Evolutionary conservation across 2,888 invertebrate genomes (phyloP).

Genomic region (Platerodrilus igneus): DNA sequence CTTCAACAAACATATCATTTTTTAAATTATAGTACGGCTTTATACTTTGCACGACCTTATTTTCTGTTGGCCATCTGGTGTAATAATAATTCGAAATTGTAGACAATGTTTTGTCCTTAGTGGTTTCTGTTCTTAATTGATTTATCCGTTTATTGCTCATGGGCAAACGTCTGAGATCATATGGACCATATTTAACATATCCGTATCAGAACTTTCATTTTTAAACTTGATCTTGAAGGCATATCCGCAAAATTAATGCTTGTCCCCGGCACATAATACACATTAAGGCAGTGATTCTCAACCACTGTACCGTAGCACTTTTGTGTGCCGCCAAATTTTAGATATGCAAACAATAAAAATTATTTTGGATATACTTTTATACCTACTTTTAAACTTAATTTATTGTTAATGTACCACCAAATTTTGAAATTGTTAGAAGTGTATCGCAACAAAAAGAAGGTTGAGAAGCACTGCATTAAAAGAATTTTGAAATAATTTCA

Average conservation of each 20-base stretch:
- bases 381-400: too few relatives aligned
- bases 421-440: too few relatives aligned
- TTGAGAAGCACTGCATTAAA: too few relatives aligned
- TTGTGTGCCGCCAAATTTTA: too few relatives aligned
- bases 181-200: conserved; percentile 26
- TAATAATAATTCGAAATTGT: conserved; percentile 19
- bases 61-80: conserved; percentile 25
- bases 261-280: conserved; percentile 25
- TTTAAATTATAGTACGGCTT: conserved; percentile 7
- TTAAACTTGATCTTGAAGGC: conserved; percentile 18
- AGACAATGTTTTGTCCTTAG: conserved; percentile 11
- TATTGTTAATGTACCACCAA: too few relatives aligned
- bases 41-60: too few relatives aligned
- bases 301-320: too few relatives aligned
- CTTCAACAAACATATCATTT: conserved; percentile 22
- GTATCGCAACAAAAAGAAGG: too few relatives aligned
- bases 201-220: too few relatives aligned
- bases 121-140: conserved; percentile 15
- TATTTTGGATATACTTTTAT: too few relatives aligned
- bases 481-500: conserved; percentile 24
- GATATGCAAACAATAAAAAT: too few relatives aligned
- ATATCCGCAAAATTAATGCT: conserved; percentile 24
- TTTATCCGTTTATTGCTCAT: conserved; percentile 15
- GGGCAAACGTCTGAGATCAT: conserved; percentile 21
- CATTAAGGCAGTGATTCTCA: too few relatives aligned